Conservation (phyloP, 2,888 invertebrate species). For the Matsumyia berberina region DNA sequence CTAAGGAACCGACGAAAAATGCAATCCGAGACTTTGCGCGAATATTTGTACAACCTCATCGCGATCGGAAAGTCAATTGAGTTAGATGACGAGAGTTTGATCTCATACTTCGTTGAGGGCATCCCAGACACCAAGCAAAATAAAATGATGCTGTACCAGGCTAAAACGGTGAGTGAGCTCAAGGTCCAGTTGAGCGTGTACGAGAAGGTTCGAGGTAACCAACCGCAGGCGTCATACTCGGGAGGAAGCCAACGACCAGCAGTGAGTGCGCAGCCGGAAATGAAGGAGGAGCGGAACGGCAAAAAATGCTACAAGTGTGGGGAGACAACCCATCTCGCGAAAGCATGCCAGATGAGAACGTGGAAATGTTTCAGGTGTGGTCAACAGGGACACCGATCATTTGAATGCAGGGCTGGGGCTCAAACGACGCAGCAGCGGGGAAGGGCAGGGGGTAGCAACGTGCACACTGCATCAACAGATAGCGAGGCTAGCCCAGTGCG, state of each 20-base stretch:
- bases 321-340: not conserved
- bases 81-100: too few relatives aligned
- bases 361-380: slow-evolving; percentile 22
- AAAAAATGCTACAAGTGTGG: slow-evolving; percentile 29
- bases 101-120: too few relatives aligned
- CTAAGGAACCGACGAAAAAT: slow-evolving; percentile 49
- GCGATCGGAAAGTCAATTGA: too few relatives aligned
- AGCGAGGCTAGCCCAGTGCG: too few relatives aligned
- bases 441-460: too few relatives aligned
- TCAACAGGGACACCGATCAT: not conserved
- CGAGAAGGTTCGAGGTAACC: slow-evolving; percentile 38
- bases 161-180: slow-evolving; percentile 7
- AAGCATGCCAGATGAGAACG: not conserved
- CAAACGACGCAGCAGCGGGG: too few relatives aligned
- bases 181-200: slow-evolving; percentile 49
- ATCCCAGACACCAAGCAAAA: too few relatives aligned
- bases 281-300: not conserved
- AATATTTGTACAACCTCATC: slow-evolving; percentile 61
- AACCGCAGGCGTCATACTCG: slow-evolving; percentile 8
- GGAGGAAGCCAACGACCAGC: slow-evolving; percentile 2
- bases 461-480: too few relatives aligned
- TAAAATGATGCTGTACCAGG: slow-evolving; percentile 52
- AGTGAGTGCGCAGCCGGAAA: not conserved
- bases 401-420: too few relatives aligned
- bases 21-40: slow-evolving; percentile 35